Base-by-base conservation (phyloP, 1,140 invertebrate species). In the Scaptomyza pallida region DNA sequence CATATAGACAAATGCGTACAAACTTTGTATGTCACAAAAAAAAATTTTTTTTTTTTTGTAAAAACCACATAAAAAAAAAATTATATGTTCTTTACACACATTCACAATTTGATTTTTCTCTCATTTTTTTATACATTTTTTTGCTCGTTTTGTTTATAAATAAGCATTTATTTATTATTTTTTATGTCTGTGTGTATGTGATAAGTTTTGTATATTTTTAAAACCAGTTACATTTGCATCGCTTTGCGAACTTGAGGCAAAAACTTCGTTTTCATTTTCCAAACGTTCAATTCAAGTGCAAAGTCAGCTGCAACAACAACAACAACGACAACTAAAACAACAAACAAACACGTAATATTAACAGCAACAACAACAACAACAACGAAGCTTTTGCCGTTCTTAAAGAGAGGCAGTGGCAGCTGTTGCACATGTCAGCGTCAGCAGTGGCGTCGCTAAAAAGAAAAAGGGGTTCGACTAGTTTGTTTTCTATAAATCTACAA, bases 251-350 rank as follows among this genome's bases (percentile, higher is more conserved):
- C 10, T 8, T 15, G 63, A 21, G 21, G 15, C 61, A 56, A 57
- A 19, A 45, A 74, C 43, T 74, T 48, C 37, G 54, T 65, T 71
- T 59, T 72, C 44, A 48, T 50, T 76, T 72, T 63, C n/a, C 64
- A 61, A 72, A 73, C 13, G 41, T 43, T 35, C n/a, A 47, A 69
- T 75, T 80, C 65, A 85, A 85, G 73, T 74, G 65, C 73, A 85
- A 80, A 78, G 45, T 65, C 68, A 74, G 12, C 52, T n/a, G 12
- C 13, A 63, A 12, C 19, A 63, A 10, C 45, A 67, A 30, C 21
- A 41, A 33, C 16, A n/a, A n/a, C 13, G 60, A 12, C 19, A 63
- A 10, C 45, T 62, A 30, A 17, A 41, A 33, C 16, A 48, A 12
- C 37, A 62, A 43, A 13, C 17, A 50, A 57, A 6, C 41, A 23